Conservation (phyloP, 2,888 invertebrate species). For the Stenoptilia bipunctidactyla region DNA sequence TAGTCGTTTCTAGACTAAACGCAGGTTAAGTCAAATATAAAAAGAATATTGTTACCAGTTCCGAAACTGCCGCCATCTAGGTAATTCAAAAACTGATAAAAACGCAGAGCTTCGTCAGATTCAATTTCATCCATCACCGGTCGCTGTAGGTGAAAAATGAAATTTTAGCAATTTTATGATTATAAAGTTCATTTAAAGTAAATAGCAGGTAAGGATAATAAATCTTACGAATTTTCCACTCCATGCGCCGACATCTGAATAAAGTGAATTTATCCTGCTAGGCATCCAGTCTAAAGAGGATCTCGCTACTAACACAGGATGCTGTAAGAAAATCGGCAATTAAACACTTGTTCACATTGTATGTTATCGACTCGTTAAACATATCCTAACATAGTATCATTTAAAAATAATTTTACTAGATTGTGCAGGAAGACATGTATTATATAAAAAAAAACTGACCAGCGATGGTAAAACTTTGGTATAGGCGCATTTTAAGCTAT, state of each 20-base stretch:
- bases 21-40: not conserved
- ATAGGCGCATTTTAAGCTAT: no score
- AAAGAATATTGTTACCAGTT: constrained; percentile 31
- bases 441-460: no score
- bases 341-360: no score
- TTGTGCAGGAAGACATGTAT: no score
- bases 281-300: constrained; percentile 64
- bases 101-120: constrained; percentile 59
- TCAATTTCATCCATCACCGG: constrained; percentile 66
- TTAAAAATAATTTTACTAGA: no score
- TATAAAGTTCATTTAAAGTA: no score
- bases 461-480: no score
- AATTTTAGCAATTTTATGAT: no score
- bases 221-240: constrained; percentile 58
- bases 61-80: constrained; percentile 63
- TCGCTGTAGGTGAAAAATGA: constrained; percentile 35
- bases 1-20: no score
- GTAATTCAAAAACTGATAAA: constrained; percentile 61
- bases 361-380: no score
- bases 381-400: no score
- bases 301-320: constrained; percentile 53
- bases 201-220: no score
- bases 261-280: constrained; percentile 56
- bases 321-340: constrained; percentile 43
- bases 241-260: constrained; percentile 64